These are phyloP conservation scores for Aphidoletes aphidimyza DNA, from an alignment of 2,888 invertebrate species.

Conservation along the genomic window DNA sequence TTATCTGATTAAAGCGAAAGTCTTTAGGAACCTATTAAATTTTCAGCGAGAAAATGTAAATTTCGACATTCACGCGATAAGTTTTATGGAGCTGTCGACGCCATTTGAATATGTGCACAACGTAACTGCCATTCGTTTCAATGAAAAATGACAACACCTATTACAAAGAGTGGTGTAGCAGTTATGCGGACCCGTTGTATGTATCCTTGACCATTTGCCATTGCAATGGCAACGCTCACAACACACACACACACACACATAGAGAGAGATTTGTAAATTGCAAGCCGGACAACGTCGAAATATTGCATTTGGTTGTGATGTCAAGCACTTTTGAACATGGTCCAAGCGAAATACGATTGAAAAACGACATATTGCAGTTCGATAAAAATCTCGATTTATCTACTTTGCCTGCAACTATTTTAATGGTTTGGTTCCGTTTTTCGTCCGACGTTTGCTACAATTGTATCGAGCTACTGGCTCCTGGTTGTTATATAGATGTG, in stretches of 20 bases:
- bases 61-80: constrained; percentile 38
- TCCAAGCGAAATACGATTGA: constrained; percentile 36
- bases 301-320: background rate
- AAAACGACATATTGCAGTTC: constrained; percentile 38
- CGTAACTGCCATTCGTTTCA: constrained; percentile 9
- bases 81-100: constrained; percentile 49
- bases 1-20: constrained; percentile 41
- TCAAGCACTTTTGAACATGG: constrained; percentile 45
- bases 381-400: constrained; percentile 49
- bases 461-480: too few relatives aligned
- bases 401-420: constrained; percentile 26
- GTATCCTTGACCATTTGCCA: constrained; percentile 9
- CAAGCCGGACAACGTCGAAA: background rate
- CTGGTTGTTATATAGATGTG: too few relatives aligned
- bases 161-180: background rate
- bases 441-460: too few relatives aligned
- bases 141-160: constrained; percentile 46
- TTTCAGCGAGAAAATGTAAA: constrained; percentile 35
- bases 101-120: constrained; percentile 16
- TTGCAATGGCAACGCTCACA: too few relatives aligned
- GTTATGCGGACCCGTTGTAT: constrained; percentile 6
- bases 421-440: constrained; percentile 44
- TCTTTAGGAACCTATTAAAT: constrained; percentile 48
- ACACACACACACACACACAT: too few relatives aligned
- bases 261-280: background rate